Base-by-base conservation (phyloP, 2,113 vertebrate genomes). In the Cochlearius cochlearius region DNA sequence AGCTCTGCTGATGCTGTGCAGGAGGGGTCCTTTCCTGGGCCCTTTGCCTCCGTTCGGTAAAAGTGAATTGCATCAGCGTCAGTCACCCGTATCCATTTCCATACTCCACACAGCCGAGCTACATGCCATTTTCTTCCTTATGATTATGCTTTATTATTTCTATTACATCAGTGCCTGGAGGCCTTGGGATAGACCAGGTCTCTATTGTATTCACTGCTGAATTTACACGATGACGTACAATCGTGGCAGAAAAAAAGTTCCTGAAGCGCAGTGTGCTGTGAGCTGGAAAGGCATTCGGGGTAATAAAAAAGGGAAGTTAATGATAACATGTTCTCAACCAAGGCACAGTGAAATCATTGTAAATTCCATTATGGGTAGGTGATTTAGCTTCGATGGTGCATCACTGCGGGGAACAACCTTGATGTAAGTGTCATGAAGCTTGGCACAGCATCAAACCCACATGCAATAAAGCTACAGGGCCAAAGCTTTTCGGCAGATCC, bases 141-240 rank as follows among this genome's bases (percentile, higher is more conserved):
- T 95, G 86, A 91, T 92, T 92, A 71, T 78, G 26, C 77, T 91
- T 96, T 92, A 94, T 96, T 97, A 90, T 92, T 96, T 88, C 93
- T 96, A 94, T 97, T 95, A 96, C 93, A 85, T 95, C 90, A 96
- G 85, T 93, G 96, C 94, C 96, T 95, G 85, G 92, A 96, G 96
- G 94, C 85, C 96, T 95, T 85, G 94, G 85, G 93, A 88, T 96
- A 97, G 92, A 97, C 92, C 81, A 73, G 62, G n/a, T 93, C 81
- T 93, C 60, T 88, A 79, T 90, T 96, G 92, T 96, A 66, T 87
- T 96, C 81, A 66, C 30, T 85, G 93, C 80, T 93, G 96, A 94
- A 96, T 94, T 96, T 96, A 95, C 88, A 88, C 85, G 76, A 92
- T 96, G 93, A 95, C 43, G 45, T 73, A 75, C 62, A 79, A 72